phyloP scores from a whole-genome alignment of 2,113 vertebrate species.

The Tyto alba region DNA sequence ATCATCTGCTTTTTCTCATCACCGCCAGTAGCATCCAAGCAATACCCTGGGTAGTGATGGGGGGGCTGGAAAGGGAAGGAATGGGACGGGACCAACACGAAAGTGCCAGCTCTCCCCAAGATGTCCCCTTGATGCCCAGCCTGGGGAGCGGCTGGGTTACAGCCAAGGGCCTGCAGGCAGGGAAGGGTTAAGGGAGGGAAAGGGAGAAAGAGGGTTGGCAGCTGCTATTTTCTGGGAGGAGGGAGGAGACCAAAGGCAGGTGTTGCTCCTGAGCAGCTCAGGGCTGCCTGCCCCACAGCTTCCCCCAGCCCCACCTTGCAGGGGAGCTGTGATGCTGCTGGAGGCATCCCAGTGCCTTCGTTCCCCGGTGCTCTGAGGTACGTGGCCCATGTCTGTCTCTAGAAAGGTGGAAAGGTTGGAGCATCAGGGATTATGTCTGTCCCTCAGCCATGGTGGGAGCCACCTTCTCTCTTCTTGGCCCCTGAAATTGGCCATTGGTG shows the following conservation, averaged over 20 bases:
- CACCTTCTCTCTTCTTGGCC: neutral
- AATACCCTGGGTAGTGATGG: rapidly evolving
- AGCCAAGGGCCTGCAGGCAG: neutral
- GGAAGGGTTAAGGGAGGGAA: neutral
- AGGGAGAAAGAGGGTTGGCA: neutral
- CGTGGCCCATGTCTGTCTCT: rapidly evolving
- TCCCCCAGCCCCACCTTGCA: rapidly evolving
- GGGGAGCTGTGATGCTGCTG: neutral
- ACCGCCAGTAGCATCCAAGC: rapidly evolving
- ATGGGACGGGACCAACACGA: rapidly evolving
- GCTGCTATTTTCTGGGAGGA: neutral
- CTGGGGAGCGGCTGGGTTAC: neutral
- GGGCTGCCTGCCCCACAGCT: neutral
- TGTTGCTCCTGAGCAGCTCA: neutral
- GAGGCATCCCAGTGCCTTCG: neutral
- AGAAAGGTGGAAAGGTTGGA: rapidly evolving
- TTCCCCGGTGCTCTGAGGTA: rapidly evolving
- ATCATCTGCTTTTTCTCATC: neutral
- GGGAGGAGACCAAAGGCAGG: neutral
- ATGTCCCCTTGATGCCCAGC: neutral
- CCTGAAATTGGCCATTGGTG: rapidly evolving
- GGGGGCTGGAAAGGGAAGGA: neutral
- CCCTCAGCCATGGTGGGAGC: neutral
- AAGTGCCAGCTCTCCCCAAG: neutral
- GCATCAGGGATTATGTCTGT: rapidly evolving